A percentile compares a stretch with the other conserved stretches of the same genome.
These are phyloP conservation scores for Ascidia mentula DNA, from an alignment of 23 tunicate genomes.

Conservation along the genomic window DNA sequence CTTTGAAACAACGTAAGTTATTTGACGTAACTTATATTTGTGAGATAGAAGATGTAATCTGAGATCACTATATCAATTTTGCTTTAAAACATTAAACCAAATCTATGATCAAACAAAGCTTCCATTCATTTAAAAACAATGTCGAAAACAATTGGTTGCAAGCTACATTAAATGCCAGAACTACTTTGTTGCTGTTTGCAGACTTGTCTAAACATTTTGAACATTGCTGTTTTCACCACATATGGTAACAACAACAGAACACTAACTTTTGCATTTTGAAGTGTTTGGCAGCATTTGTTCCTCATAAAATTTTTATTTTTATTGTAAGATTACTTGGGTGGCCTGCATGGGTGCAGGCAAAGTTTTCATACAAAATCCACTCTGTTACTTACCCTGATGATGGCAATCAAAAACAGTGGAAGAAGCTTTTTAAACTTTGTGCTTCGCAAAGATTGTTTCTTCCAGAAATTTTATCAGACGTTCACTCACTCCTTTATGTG, in stretches of 20 bases:
- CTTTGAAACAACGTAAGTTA: slow-evolving; percentile 45
- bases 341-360: slow-evolving; percentile 14
- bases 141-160: no score
- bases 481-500: slow-evolving; percentile 75
- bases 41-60: not conserved
- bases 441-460: slow-evolving; percentile 86
- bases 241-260: no score
- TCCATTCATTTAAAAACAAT: not conserved
- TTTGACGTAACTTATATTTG: not conserved
- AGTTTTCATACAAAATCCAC: slow-evolving; percentile 39
- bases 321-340: no score
- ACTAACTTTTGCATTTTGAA: no score
- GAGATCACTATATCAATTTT: no score
- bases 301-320: no score
- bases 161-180: no score
- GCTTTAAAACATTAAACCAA: not conserved
- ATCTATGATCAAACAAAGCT: not conserved
- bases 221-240: no score
- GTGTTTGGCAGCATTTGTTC: no score
- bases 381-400: slow-evolving; percentile 70
- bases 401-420: slow-evolving; percentile 68
- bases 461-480: slow-evolving; percentile 49
- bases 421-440: slow-evolving; percentile 80
- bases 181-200: no score
- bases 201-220: no score